Evolutionary conservation across 2,797 vertebrate genomes (phyloP), one percentile per base, ranked within the genome.

Genomic region (Hippoglossus hippoglossus): DNA sequence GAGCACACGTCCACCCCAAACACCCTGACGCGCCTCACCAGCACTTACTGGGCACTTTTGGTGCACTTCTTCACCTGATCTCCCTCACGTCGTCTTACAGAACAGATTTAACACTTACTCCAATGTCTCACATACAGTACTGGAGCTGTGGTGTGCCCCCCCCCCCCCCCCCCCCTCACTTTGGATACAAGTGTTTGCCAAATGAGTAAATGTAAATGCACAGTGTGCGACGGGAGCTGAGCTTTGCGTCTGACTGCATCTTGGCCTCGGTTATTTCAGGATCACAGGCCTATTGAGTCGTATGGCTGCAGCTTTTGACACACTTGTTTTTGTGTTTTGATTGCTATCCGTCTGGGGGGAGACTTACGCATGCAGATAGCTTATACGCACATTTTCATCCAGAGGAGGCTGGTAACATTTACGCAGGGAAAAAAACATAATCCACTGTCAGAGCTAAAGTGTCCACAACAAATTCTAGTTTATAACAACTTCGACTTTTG

Each of bases 251-350:
- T 68, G 65, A 69, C 57, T 73, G 66, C 70, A 36, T 68, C 67
- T 22, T 80, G 75, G 65, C 73, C 63, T 62, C 64, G 51, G 61
- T 75, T 87, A 73, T 75, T 89, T 79, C 75, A 54, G 73, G 67
- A 80, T 85, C 81, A 84, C 70, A 53, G 66, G 73, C 65, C 68
- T 5, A 66, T 72, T 73, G 75, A 81, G 75, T 82, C 71, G 28
- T 51, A 34, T 28, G 51, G 26, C 63, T 69, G 67, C 15, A 68
- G 73, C 80, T 63, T 74, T 72, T 73, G 67, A 81, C 74, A 46
- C 73, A 46, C 73, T 84, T 84, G 77, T 75, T 79, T 86, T 77
- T 81, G 63, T 80, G 69, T 80, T 83, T 81, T 81, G 78, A 81
- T 80, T 73, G 66, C 36, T 71, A 47, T 77, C 82, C 49, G 68